phyloP scores from a whole-genome alignment of 2,113 vertebrate genomes.

The Bettongia penicillata region DNA sequence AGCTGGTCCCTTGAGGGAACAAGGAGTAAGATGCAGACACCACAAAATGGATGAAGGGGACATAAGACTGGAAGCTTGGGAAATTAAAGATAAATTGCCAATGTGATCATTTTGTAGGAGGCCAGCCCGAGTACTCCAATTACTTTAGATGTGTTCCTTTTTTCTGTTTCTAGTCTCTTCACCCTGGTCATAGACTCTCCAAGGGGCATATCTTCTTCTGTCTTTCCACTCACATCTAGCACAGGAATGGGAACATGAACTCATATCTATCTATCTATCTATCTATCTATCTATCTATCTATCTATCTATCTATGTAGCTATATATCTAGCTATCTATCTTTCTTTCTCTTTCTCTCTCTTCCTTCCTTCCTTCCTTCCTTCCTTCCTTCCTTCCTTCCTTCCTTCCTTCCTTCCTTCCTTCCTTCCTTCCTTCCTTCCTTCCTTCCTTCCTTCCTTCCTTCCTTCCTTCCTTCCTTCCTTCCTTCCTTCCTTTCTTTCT shows the following conservation, averaged over 20 bases:
- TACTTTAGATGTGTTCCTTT: background rate
- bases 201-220: background rate
- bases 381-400: no score
- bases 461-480: no score
- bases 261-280: no score
- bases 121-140: background rate
- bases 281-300: no score
- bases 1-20: background rate
- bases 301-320: no score
- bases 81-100: background rate
- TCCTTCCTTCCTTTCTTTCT: no score
- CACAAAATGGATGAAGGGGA: background rate
- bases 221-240: background rate
- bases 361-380: no score
- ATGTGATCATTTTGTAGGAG: background rate
- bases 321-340: no score
- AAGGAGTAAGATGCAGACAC: background rate
- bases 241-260: background rate
- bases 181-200: background rate
- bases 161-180: background rate
- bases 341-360: no score
- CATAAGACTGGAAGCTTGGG: background rate
- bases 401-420: no score
- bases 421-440: no score
- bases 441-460: no score